Percentiles rank a stretch among this genome's conserved stretches.
Evolutionary conservation across 2,113 vertebrate genomes (phyloP).

Genomic region (Theristicus caerulescens): DNA sequence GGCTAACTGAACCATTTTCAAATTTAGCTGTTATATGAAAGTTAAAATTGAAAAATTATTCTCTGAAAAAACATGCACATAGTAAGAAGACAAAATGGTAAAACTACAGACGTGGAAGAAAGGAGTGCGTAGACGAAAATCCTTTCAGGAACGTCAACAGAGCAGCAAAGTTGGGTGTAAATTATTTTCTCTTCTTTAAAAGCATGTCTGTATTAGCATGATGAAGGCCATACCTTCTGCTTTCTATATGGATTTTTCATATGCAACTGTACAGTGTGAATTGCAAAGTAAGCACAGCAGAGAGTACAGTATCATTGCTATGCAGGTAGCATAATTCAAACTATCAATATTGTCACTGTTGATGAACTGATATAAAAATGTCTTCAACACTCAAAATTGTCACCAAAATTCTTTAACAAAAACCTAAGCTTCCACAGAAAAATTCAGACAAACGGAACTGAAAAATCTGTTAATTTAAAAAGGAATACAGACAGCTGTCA

Average conservation of each 20-base stretch:
- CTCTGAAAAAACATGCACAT: neutral
- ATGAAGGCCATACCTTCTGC: neutral
- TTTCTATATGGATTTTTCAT: neutral
- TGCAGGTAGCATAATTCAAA: neutral
- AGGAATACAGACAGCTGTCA: neutral
- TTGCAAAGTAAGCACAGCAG: neutral
- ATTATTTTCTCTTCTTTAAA: neutral
- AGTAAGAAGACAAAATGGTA: neutral
- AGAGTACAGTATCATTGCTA: neutral
- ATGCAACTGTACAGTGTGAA: neutral
- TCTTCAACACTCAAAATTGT: neutral
- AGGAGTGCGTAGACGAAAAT: neutral
- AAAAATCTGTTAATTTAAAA: neutral
- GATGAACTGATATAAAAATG: neutral
- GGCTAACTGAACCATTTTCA: neutral
- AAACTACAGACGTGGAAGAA: neutral
- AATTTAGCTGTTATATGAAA: neutral
- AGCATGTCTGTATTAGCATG: neutral
- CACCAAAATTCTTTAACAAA: neutral
- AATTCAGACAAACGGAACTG: neutral
- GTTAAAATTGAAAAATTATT: neutral
- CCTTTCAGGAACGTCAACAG: neutral
- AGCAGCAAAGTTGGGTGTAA: neutral
- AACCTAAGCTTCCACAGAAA: neutral
- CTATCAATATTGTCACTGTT: accelerated